Base-by-base conservation (phyloP, 2,888 invertebrate genomes). In the Liposcelis brunnea region DNA sequence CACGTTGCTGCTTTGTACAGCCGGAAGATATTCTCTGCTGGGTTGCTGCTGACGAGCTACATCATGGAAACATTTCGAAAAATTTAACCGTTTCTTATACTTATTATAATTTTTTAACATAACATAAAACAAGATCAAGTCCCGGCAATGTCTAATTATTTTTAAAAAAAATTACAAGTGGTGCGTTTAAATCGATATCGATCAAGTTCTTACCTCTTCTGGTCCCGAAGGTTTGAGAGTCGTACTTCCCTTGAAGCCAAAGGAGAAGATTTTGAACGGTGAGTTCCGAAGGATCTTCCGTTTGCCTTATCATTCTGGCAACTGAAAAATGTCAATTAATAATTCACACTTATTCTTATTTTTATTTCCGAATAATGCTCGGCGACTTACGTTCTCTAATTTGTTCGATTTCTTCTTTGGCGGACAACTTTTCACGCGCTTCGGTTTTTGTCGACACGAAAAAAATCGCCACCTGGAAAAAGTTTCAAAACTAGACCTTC, bases 211-310 rank as follows among this genome's bases (percentile, higher is more conserved):
- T 48, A 54, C 52, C 49, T 45, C 38, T 51, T 33, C 52, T 50
- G 11, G 48, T 49, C 15, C 48, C 46, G 26, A 26, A 26, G n/a
- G 50, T 48, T 34, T 50, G 47, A 36, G 47, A 31, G 19, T 45
- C 44, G 58, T 80, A 78, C 48, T 77, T 71, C 52, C 75, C 76
- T 60, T 80, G 80, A 50, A 81, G 71, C 80, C 80, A 81, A 52
- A 77, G 75, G 48, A 81, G 70, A 52, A 81, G 74, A 58, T 80
- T 77, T 60, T 74, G 72, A 46, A 80, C 79, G 74, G 80, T 79
- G 58, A 77, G 74, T 57, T 80, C 80, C 44, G 75, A 54, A n/a
- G 47, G 37, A 10, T 49, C 42, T 40, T 21, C 18, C 43, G 15
- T 45, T 15, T 18, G 31, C 4, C 33, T 33, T n/a, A 38, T 42